These are phyloP conservation scores for Eulemur rufifrons DNA, from an alignment of 2,113 vertebrate genomes.

Conservation along the genomic window DNA sequence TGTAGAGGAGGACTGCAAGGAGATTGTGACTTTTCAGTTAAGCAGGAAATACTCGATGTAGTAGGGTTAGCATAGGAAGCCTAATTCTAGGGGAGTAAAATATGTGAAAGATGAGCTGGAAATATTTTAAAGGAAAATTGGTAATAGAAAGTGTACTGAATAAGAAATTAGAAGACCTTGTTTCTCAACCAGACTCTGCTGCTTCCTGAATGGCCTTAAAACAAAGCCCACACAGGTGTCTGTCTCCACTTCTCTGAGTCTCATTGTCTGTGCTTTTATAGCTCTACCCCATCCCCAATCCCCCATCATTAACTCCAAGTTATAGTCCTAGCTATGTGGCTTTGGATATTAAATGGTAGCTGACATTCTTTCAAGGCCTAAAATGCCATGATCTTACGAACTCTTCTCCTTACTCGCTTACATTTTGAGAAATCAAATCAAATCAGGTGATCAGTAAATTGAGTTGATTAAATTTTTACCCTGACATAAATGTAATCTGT, in stretches of 20 bases:
- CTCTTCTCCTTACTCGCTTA: not conserved
- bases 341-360: not conserved
- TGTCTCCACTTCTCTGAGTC: not conserved
- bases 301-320: not conserved
- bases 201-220: not conserved
- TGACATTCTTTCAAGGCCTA: not conserved
- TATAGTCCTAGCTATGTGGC: not conserved
- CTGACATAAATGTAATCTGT: not conserved
- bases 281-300: not conserved
- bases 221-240: not conserved
- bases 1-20: not conserved
- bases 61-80: not conserved
- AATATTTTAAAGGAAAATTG: slow-evolving; percentile 13
- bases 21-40: not conserved
- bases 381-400: slow-evolving; percentile 24
- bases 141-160: not conserved
- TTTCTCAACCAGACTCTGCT: not conserved
- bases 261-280: not conserved
- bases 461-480: slow-evolving; percentile 46
- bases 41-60: not conserved
- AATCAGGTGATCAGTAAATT: slow-evolving; percentile 54
- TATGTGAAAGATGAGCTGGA: not conserved
- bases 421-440: slow-evolving; percentile 57
- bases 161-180: not conserved
- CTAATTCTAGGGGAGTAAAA: not conserved